Base-by-base conservation (phyloP, 2,113 vertebrate species). In the Merops nubicus region DNA sequence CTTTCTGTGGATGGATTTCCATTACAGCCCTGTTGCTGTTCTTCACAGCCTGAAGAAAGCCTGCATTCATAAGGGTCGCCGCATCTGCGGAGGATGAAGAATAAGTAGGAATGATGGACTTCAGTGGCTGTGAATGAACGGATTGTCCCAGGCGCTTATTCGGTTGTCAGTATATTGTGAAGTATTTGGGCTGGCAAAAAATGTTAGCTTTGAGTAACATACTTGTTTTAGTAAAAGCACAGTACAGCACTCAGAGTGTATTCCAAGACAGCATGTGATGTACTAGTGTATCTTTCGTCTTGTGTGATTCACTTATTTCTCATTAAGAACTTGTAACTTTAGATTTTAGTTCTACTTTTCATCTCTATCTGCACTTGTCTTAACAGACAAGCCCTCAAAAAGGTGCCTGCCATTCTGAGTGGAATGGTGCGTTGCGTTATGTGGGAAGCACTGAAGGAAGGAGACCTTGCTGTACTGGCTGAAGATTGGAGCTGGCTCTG, bases 81-180 rank as follows among this genome's bases (percentile, higher is more conserved):
- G 79, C 97, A 97, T 97, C 97, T 97, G 97, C 7, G 17, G 75
- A 90, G 96, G 94, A 91, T 77, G 95, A 91, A 93, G 95, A 93
- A 77, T 77, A 84, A 97, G 85, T 50, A 65, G 96, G 89, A 96
- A 87, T 93, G 91, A 97, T 97, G 94, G 93, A 97, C 88, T 97
- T 54, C 36, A 64, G 69, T 1, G 7, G 31, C 25, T 25, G 9
- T 97, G 96, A 97, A 97, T 96, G 79, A 85, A 45, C 1, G 34
- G 70, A 96, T 96, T 97, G 97, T 97, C 76, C 80, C 0, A 0
- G 67, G 36, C 60, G 26, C 64, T 93, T 83, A 40, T 91, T 95
- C 69, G 45, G 25, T 82, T 90, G 82, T 89, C 90, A 80, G 81
- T 96, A 59, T 89, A 73, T 79, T 95, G 91, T 89, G 72, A 72